Conservation (phyloP, 2,888 invertebrate genomes). For the Hypomecis punctinalis region DNA sequence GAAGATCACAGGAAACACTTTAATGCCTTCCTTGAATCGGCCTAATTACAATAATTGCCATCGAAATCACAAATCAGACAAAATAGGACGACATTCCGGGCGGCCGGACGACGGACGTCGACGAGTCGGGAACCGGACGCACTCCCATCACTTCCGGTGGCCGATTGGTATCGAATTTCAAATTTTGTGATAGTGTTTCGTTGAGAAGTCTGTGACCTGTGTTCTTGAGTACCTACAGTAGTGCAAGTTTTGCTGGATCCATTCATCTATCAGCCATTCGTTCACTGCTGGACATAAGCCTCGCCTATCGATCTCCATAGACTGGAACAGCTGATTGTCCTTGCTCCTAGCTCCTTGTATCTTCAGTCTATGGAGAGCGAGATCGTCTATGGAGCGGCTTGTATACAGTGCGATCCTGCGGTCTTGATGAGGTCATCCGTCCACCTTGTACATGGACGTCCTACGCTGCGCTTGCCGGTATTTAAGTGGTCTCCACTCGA, state of each 20-base stretch:
- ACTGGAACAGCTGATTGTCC: too few relatives aligned
- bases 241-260: background rate
- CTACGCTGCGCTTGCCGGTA: too few relatives aligned
- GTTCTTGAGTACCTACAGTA: conserved; percentile 9
- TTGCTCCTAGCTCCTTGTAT: too few relatives aligned
- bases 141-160: conserved; percentile 37
- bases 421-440: too few relatives aligned
- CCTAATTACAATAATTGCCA: conserved; percentile 36
- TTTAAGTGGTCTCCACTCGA: too few relatives aligned
- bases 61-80: conserved; percentile 23
- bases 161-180: conserved; percentile 57
- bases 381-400: too few relatives aligned
- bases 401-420: too few relatives aligned
- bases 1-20: conserved; percentile 30
- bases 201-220: conserved; percentile 23
- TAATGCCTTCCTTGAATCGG: conserved; percentile 26
- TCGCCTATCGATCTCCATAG: too few relatives aligned
- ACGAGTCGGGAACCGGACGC: conserved; percentile 26
- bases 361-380: too few relatives aligned
- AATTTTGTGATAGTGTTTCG: conserved; percentile 49
- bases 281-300: too few relatives aligned
- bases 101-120: conserved; percentile 20
- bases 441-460: too few relatives aligned
- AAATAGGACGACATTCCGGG: conserved; percentile 11
- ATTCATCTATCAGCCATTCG: too few relatives aligned